A percentile compares a stretch with the other conserved stretches of the same genome.
These are phyloP conservation scores for Dipodomys merriami DNA, from an alignment of 2,113 vertebrate genomes.

Conservation along the genomic window DNA sequence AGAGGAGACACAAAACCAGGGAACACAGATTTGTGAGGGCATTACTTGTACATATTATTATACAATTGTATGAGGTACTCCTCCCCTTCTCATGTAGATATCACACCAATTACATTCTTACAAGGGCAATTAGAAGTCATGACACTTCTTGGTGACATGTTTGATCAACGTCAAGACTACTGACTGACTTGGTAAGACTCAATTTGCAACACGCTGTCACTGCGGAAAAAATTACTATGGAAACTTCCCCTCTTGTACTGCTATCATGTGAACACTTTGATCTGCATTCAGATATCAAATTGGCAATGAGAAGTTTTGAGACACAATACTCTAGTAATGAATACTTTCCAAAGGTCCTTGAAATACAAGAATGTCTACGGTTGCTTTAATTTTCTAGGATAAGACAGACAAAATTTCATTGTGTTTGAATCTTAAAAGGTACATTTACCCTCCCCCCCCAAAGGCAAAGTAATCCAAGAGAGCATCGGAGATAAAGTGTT, in stretches of 20 bases:
- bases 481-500: not conserved
- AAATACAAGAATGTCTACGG: conserved; percentile 25
- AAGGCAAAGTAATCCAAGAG: not conserved
- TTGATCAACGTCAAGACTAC: not conserved
- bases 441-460: not conserved
- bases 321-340: conserved; percentile 2
- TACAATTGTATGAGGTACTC: not conserved
- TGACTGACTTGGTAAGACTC: not conserved
- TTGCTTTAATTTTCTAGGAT: conserved; percentile 39
- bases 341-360: conserved; percentile 31
- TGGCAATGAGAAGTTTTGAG: conserved; percentile 43
- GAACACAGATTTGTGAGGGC: not conserved
- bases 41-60: conserved; percentile 21
- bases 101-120: conserved; percentile 34
- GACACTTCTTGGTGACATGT: not conserved
- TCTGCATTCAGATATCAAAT: conserved; percentile 33
- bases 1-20: conserved; percentile 31
- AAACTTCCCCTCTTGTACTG: not conserved
- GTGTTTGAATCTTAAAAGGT: conserved; percentile 25
- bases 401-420: conserved; percentile 54
- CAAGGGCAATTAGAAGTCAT: not conserved
- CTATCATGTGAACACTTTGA: conserved; percentile 41
- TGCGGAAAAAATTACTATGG: conserved; percentile 16
- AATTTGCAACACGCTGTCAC: conserved; percentile 8
- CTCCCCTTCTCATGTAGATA: conserved; percentile 5